A percentile compares a stretch with the other conserved stretches of the same genome.
Conservation (phyloP, 2,113 vertebrate species). For the Mastomys coucha region DNA sequence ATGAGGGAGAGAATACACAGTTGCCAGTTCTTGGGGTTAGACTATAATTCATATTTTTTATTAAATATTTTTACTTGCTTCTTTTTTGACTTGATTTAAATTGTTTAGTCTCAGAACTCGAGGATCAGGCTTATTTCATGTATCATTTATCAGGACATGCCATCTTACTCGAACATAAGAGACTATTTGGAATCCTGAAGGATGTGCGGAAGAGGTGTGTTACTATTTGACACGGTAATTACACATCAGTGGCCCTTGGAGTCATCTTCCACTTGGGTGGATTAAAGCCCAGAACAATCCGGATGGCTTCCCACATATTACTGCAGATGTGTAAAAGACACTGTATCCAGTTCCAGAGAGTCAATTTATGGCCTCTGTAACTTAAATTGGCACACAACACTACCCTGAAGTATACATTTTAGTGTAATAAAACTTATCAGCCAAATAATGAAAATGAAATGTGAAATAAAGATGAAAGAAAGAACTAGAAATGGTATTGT, state of each 20-base stretch:
- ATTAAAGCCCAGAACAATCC: background rate
- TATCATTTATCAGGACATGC: conserved; percentile 16
- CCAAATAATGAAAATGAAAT: conserved; percentile 58
- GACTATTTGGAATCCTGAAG: conserved; percentile 34
- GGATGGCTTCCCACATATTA: background rate
- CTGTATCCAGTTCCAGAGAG: background rate
- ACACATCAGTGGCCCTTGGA: background rate
- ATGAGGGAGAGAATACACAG: conserved; percentile 16
- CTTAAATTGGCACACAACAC: background rate
- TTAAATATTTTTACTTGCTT: conserved; percentile 50
- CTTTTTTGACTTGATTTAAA: conserved; percentile 45
- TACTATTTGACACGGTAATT: conserved; percentile 6
- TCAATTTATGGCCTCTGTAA: background rate
- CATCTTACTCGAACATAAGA: conserved; percentile 21
- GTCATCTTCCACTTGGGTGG: background rate
- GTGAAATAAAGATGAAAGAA: conserved; percentile 38
- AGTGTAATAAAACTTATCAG: conserved; percentile 48
- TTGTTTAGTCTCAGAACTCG: conserved; percentile 42
- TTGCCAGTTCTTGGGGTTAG: background rate
- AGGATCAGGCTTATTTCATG: conserved; percentile 43
- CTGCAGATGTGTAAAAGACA: background rate
- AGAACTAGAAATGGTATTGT: background rate
- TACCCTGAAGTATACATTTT: conserved; percentile 39
- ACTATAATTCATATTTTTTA: conserved; percentile 25
- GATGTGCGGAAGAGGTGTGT: background rate